phyloP scores from a whole-genome alignment of 2,113 vertebrate genomes.

The Corythornis madagascariensis region DNA sequence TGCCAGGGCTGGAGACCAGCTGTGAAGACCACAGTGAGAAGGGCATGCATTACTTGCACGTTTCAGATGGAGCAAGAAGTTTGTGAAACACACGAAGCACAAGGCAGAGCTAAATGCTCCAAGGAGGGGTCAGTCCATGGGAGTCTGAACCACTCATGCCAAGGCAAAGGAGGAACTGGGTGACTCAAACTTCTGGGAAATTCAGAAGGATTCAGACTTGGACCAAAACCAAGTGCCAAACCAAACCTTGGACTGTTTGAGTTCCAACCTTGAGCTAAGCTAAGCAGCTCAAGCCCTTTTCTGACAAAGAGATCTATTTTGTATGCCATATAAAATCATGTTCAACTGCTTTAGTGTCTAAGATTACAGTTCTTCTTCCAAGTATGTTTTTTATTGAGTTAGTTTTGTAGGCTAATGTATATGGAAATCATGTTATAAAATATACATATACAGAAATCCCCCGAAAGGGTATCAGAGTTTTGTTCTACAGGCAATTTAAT shows the following conservation, averaged over 20 bases:
- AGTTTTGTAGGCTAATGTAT: neutral
- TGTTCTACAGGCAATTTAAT: neutral
- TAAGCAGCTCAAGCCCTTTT: neutral
- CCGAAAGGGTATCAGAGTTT: neutral
- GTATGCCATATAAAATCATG: fast-evolving
- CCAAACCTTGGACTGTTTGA: neutral
- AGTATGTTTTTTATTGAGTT: neutral
- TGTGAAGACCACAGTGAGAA: neutral
- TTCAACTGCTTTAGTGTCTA: neutral
- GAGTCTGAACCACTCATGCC: neutral
- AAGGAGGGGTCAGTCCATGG: fast-evolving
- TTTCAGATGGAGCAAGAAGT: neutral
- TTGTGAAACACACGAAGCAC: neutral
- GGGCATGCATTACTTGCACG: neutral
- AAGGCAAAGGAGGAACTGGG: neutral
- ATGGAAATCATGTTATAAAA: neutral
- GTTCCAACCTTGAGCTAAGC: neutral
- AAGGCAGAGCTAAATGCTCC: neutral
- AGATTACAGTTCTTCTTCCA: neutral
- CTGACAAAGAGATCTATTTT: neutral
- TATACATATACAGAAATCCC: neutral
- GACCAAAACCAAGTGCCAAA: neutral
- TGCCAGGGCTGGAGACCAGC: neutral
- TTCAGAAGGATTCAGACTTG: neutral
- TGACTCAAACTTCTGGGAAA: neutral